These are phyloP conservation scores for Chymomyza costata DNA, from an alignment of 1,140 invertebrate genomes.

Conservation along the genomic window DNA sequence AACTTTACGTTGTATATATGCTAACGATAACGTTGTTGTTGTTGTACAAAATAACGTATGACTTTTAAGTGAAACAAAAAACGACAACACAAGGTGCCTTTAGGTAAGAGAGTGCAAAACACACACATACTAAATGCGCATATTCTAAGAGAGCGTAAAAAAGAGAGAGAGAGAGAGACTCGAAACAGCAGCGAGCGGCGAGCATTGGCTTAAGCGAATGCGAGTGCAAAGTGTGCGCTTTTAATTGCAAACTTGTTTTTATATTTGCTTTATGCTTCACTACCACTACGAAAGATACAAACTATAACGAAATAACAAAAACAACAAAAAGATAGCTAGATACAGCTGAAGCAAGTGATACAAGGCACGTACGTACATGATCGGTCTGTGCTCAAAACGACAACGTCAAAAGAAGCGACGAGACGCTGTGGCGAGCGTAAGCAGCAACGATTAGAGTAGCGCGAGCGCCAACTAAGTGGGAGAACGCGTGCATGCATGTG, in stretches of 20 bases:
- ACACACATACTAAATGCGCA: too few relatives aligned
- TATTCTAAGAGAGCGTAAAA: conserved; percentile 18
- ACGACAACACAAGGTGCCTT: conserved; percentile 14
- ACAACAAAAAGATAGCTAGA: conserved; percentile 15
- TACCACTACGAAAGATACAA: conserved; percentile 40
- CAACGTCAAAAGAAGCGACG: conserved; percentile 4
- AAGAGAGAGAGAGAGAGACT: conserved; percentile 38
- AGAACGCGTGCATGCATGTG: conserved; percentile 13
- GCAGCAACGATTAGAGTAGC: too few relatives aligned
- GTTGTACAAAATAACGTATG: not conserved
- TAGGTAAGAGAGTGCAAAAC: conserved; percentile 9
- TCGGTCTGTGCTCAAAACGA: not conserved
- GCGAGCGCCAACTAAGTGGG: not conserved
- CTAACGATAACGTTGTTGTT: conserved; percentile 21
- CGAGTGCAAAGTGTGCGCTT: conserved; percentile 66
- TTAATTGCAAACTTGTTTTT: conserved; percentile 73
- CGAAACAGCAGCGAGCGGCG: conserved; percentile 26
- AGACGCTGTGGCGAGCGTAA: not conserved
- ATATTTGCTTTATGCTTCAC: conserved; percentile 50
- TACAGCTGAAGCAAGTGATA: conserved; percentile 50
- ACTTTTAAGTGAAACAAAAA: conserved; percentile 2
- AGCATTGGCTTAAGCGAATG: not conserved
- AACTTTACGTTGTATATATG: conserved; percentile 2
- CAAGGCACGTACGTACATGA: conserved; percentile 53
- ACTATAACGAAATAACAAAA: conserved; percentile 38